Base-by-base conservation (phyloP, 2,888 invertebrate species). In the Calliopum simillimum region DNA sequence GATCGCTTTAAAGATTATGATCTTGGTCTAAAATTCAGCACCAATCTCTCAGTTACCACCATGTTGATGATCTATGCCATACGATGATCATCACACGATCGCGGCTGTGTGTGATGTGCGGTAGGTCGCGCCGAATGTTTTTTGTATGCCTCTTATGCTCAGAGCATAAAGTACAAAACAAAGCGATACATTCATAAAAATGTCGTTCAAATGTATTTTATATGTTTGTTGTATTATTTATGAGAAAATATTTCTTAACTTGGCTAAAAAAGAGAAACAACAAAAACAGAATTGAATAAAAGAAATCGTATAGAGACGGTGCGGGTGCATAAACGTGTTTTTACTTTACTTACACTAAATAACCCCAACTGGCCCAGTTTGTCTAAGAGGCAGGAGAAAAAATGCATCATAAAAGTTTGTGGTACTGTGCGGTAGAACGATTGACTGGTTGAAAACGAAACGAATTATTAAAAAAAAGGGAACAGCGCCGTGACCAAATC, bases 161-260 rank as follows among this genome's bases (percentile, higher is more conserved):
- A 21, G 25, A 55, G 65, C 21, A 33, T n/a, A n/a, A 33, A 14
- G 43, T 6, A 3, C 55, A 12, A 33, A 49, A 49, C 63, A 47
- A 33, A 63, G 53, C 21, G 43, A 14, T 41, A 21, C 44, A 8
- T 55, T 44, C 65, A 55, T 65, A 65, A 65, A 65, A 65, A 55
- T 55, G 55, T 65, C 65, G 65, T 65, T 44, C 53, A 44, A 61
- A 23, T 61, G 61, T 46, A 61, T 46, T 61, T 55, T 43, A 55
- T 64, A 44, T 53, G 53, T 21, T 65, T 53, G 65, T 21, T 53
- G 55, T 65, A 53, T 65, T 55, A 65, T 65, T 65, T 65, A 65
- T 55, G 65, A 43, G 21, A 19, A 33, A 21, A 13, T 44, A 41
- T 23, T 6, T 16, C 33, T 43, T 16, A 43, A 61, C 44, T 14